Percentiles rank a stretch among this genome's conserved stretches.
Evolutionary conservation across 2,797 vertebrate species (phyloP).

Genomic region (Garrulus glandarius): DNA sequence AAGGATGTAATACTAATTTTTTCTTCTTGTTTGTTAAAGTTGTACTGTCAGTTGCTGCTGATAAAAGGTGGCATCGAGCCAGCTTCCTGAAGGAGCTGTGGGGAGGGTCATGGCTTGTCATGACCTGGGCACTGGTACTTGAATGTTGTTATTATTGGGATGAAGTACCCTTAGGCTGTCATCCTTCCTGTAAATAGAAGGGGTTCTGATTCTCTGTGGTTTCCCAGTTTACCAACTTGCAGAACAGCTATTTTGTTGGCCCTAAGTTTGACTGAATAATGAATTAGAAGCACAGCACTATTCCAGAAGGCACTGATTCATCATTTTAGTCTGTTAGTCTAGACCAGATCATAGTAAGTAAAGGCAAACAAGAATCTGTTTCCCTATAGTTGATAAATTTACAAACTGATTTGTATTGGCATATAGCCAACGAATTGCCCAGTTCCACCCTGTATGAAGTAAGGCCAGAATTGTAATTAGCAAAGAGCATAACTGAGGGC

Average conservation of each 20-base stretch:
- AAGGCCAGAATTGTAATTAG: neutral
- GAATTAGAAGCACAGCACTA: neutral
- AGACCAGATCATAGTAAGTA: neutral
- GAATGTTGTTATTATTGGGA: slow-evolving; percentile 95
- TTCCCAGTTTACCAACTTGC: slow-evolving; percentile 67
- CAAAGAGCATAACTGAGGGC: neutral
- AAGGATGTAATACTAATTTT: slow-evolving; percentile 46
- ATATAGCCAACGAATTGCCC: neutral
- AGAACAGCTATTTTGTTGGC: slow-evolving; percentile 41
- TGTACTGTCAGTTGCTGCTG: slow-evolving; percentile 64
- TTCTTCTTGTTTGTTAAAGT: slow-evolving; percentile 51
- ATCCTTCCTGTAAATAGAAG: slow-evolving; percentile 75
- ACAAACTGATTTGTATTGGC: neutral
- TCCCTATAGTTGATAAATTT: neutral
- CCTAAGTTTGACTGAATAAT: slow-evolving; percentile 28
- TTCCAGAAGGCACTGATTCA: neutral
- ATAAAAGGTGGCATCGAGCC: slow-evolving; percentile 81
- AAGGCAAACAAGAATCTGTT: slow-evolving; percentile 1
- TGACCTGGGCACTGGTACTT: slow-evolving; percentile 86
- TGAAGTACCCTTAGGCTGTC: slow-evolving; percentile 80
- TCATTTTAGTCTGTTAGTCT: neutral
- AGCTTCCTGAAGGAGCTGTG: slow-evolving; percentile 81
- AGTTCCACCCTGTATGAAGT: neutral
- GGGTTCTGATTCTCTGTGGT: slow-evolving; percentile 44
- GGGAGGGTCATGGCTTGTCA: slow-evolving; percentile 76